Percentiles rank a stretch among this genome's conserved stretches.
Conservation (phyloP, 2,888 invertebrate genomes). For the Calliscelio sp. region DNA sequence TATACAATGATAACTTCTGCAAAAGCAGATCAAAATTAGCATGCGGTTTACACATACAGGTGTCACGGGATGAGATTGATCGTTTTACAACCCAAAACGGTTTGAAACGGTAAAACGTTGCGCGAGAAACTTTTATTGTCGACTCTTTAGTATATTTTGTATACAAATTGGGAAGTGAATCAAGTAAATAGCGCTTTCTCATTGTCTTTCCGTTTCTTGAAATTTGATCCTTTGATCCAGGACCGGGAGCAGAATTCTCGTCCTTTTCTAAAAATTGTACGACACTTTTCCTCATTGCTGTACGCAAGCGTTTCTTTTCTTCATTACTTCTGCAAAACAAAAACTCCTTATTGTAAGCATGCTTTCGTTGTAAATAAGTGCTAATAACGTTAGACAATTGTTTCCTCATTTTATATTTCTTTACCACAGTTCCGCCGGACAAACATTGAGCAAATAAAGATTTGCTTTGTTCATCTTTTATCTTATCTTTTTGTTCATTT, state of each 20-base stretch:
- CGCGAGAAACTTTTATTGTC: slow-evolving; percentile 43
- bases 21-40: slow-evolving; percentile 46
- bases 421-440: slow-evolving; percentile 33
- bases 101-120: slow-evolving; percentile 56
- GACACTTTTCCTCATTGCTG: slow-evolving; percentile 18
- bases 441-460: slow-evolving; percentile 31
- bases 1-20: slow-evolving; percentile 14
- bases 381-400: slow-evolving; percentile 24
- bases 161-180: slow-evolving; percentile 60
- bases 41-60: slow-evolving; percentile 54
- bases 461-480: slow-evolving; percentile 38
- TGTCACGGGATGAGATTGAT: slow-evolving; percentile 43
- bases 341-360: slow-evolving; percentile 6
- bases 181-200: slow-evolving; percentile 58
- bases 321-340: slow-evolving; percentile 24
- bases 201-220: slow-evolving; percentile 35
- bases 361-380: slow-evolving; percentile 24
- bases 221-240: slow-evolving; percentile 52
- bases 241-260: slow-evolving; percentile 48
- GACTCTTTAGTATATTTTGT: slow-evolving; percentile 42
- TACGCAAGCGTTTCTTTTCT: slow-evolving; percentile 6
- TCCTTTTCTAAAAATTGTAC: slow-evolving; percentile 33
- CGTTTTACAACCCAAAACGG: slow-evolving; percentile 55
- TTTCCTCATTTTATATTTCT: slow-evolving; percentile 43
- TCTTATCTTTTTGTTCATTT: neutral